These are phyloP conservation scores for Patiria miniata DNA, from an alignment of 35 echinoderm and acorn worm genomes.

Conservation along the genomic window DNA sequence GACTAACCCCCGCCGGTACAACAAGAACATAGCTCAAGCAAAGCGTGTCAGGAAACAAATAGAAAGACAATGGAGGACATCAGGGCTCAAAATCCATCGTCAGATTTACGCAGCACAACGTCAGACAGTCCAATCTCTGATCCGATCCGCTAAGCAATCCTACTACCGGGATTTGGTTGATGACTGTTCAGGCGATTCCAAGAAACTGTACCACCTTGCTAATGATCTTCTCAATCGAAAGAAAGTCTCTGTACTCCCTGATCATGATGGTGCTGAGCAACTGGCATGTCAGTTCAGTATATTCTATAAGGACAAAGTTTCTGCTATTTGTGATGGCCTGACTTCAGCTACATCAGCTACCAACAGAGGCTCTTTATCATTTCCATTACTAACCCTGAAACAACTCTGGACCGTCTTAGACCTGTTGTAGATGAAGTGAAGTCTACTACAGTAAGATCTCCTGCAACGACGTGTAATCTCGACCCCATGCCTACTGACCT, in stretches of 20 bases:
- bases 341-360: background rate
- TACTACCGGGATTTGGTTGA: background rate
- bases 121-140: background rate
- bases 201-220: background rate
- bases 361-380: background rate
- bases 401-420: no score
- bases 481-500: constrained; percentile 15
- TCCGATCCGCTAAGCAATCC: background rate
- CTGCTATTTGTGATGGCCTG: background rate
- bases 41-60: constrained; percentile 14
- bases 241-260: background rate
- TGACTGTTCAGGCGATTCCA: background rate
- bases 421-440: no score
- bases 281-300: background rate
- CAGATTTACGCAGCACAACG: constrained; percentile 29
- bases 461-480: background rate
- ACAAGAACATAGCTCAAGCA: background rate
- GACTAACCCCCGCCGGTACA: constrained; percentile 28
- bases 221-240: background rate
- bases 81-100: constrained; percentile 27
- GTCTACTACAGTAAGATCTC: background rate
- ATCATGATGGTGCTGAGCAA: background rate
- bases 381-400: no score
- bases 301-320: background rate
- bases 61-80: constrained; percentile 31